Evolutionary conservation across 2,888 invertebrate species (phyloP).

Genomic region (Volucella inflata): DNA sequence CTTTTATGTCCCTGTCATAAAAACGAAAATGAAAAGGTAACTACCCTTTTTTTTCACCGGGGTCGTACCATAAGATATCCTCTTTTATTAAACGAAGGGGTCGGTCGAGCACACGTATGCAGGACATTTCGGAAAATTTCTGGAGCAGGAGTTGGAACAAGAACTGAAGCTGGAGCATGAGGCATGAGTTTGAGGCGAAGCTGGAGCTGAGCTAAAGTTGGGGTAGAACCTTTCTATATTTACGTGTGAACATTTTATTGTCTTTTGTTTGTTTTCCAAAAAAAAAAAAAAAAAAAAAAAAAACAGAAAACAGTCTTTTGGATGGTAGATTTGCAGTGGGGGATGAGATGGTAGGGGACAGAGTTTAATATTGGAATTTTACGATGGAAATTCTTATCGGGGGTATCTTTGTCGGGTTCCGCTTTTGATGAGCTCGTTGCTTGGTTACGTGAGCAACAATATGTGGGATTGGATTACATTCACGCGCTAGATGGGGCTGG

Average conservation of each 20-base stretch:
- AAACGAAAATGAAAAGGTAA: conserved; percentile 71
- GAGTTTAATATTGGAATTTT: conserved; percentile 72
- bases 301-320: too few species aligned
- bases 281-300: too few species aligned
- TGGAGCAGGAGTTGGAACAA: neutral
- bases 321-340: too few species aligned
- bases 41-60: conserved; percentile 59
- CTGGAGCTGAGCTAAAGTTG: neutral
- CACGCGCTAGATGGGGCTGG: neutral
- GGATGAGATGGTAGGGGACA: neutral
- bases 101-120: conserved; percentile 48
- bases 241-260: conserved; percentile 72
- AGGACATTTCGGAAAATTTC: conserved; percentile 60
- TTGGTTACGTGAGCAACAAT: conserved; percentile 59
- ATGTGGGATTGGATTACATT: conserved; percentile 46
- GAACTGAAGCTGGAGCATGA: too few species aligned
- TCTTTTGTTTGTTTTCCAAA: conserved; percentile 66
- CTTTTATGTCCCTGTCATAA: conserved; percentile 71
- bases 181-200: too few species aligned
- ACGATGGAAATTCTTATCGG: conserved; percentile 71
- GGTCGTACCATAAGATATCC: conserved; percentile 41
- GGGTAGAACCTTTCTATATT: conserved; percentile 28
- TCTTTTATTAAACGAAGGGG: conserved; percentile 58
- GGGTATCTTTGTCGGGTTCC: conserved; percentile 58
- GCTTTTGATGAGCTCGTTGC: conserved; percentile 66